Base-by-base conservation (phyloP, 2,888 invertebrate genomes). In the Hymenopus coronatus region DNA sequence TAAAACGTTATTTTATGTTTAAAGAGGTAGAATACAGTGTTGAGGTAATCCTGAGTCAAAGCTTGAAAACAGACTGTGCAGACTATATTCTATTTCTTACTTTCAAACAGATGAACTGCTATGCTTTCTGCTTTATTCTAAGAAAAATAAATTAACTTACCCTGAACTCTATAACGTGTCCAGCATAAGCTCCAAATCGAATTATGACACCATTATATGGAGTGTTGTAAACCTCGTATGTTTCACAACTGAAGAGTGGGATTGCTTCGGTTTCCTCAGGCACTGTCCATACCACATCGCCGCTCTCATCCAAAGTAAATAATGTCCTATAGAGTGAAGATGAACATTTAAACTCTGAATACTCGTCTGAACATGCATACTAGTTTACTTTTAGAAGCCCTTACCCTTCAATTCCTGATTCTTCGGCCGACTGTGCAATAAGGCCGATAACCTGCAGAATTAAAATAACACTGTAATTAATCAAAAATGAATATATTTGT, bases 201-300 rank as follows among this genome's bases (percentile, higher is more conserved):
- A 95, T 92, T 90, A 94, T 93, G 15, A 94, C 93, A 28, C 93
- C 92, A 25, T 93, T 91, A 83, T 92, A 91, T 9, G 93, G 92
- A 30, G 92, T 92, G 88, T 91, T 92, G 90, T 93, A 93, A 88
- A 95, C 93, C 93, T 96, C 96, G 92, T 95, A 96, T n/a, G 96
- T 96, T 92, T 96, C 96, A 93, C 96, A 96, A 92, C 94, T 94
- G 92, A 96, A 96, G 91, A 96, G 93, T 54, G 96, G 95, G 91
- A 95, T 93, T 6, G 93, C 93, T 91, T 94, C 94, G 3, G 94
- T 93, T 90, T 94, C 94, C 86, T 95, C 95, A 84, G 94, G 93
- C 90, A 95, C 93, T 91, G 94, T 95, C 96, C 96, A 96, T 12
- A 94, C 94, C 12, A 96, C 95, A 93, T 96, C 96, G 81, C 95